Conservation (phyloP, 2,797 vertebrate genomes). For the Karalla daura region DNA sequence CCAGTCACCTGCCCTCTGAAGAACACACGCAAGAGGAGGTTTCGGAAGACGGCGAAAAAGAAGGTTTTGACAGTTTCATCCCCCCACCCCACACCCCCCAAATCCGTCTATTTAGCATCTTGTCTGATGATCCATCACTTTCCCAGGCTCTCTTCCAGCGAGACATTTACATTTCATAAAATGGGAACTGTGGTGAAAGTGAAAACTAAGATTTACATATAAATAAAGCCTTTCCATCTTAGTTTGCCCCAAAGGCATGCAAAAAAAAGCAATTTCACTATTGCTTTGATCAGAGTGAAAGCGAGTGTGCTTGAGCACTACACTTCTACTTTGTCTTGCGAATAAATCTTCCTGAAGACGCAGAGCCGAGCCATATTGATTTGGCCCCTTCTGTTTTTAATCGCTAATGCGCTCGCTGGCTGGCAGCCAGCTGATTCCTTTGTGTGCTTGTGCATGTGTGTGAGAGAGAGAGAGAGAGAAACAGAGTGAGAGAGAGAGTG, state of each 20-base stretch:
- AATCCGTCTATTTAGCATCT: conserved; percentile 51
- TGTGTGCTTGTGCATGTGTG: conserved; percentile 27
- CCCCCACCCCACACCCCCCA: conserved; percentile 7
- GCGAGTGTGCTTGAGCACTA: conserved; percentile 62
- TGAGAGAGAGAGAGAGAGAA: neutral
- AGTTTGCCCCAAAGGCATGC: conserved; percentile 71
- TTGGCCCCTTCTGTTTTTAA: conserved; percentile 77
- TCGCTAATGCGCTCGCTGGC: conserved; percentile 83
- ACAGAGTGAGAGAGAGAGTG: neutral
- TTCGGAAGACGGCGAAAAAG: conserved; percentile 93
- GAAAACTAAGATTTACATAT: conserved; percentile 82
- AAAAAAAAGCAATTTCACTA: conserved; percentile 73
- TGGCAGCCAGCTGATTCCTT: conserved; percentile 60
- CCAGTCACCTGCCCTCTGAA: conserved; percentile 94
- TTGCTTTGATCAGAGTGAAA: conserved; percentile 76
- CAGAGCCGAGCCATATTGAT: conserved; percentile 73
- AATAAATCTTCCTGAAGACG: conserved; percentile 79
- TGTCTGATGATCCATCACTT: conserved; percentile 59
- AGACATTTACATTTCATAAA: conserved; percentile 75
- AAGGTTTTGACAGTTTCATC: conserved; percentile 84
- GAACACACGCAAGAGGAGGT: conserved; percentile 94
- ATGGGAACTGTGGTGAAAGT: conserved; percentile 60
- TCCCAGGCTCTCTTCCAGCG: conserved; percentile 54
- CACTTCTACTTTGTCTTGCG: conserved; percentile 73
- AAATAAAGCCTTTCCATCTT: conserved; percentile 80